Evolutionary conservation across 2,888 invertebrate genomes (phyloP).

Genomic region (Lasioglossum malachurum): DNA sequence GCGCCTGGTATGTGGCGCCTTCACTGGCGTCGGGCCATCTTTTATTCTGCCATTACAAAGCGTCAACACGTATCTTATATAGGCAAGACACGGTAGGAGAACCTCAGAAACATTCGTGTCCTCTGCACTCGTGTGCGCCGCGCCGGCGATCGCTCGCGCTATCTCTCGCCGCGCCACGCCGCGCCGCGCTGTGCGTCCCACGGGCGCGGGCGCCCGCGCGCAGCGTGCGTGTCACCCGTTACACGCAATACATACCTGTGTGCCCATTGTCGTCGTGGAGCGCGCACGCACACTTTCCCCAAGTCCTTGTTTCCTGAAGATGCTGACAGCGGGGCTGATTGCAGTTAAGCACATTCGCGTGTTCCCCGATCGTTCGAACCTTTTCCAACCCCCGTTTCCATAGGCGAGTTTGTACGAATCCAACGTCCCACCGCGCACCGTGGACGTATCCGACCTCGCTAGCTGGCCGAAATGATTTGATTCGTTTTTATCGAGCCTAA

Average conservation of each 20-base stretch:
- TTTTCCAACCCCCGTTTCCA: slow-evolving; percentile 8
- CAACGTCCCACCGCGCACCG: neutral
- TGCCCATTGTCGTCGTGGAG: slow-evolving; percentile 15
- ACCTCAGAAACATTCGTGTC: slow-evolving; percentile 47
- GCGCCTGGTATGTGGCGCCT: slow-evolving; percentile 84
- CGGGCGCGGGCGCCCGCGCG: neutral
- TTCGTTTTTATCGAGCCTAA: neutral
- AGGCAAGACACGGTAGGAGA: slow-evolving; percentile 64
- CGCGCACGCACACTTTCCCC: slow-evolving; percentile 20
- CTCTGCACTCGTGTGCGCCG: neutral
- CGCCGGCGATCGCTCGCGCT: neutral
- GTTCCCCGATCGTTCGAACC: slow-evolving; percentile 1
- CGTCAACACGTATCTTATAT: slow-evolving; percentile 79
- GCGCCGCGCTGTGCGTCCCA: no score
- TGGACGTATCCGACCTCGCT: neutral
- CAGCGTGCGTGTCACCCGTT: neutral
- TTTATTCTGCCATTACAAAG: slow-evolving; percentile 82
- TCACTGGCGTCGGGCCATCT: slow-evolving; percentile 83
- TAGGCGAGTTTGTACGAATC: slow-evolving; percentile 23
- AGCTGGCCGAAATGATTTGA: neutral
- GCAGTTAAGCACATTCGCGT: slow-evolving; percentile 10
- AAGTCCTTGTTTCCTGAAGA: slow-evolving; percentile 42
- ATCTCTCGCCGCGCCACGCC: neutral
- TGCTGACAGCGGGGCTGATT: slow-evolving; percentile 22
- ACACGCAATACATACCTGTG: slow-evolving; percentile 18